These are phyloP conservation scores for Muscicapa adusta DNA, from an alignment of 2,113 vertebrate genomes.

Conservation along the genomic window DNA sequence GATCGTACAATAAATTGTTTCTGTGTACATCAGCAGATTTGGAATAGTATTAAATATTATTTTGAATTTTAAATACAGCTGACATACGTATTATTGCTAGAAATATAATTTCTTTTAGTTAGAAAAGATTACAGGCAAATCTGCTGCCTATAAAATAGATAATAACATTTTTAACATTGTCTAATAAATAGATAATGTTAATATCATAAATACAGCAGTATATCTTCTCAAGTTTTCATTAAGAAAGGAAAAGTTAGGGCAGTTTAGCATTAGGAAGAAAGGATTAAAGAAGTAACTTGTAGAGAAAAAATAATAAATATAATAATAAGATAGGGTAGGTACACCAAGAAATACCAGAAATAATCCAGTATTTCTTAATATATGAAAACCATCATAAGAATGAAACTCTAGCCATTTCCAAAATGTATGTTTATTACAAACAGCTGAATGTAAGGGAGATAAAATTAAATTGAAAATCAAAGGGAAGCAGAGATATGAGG, in stretches of 20 bases:
- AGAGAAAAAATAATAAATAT: background rate
- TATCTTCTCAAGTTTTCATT: background rate
- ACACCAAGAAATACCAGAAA: background rate
- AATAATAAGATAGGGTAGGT: background rate
- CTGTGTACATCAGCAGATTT: background rate
- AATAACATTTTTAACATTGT: too few relatives aligned
- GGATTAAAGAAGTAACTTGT: background rate
- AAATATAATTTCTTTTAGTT: background rate
- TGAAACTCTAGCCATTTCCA: background rate
- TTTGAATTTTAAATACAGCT: background rate
- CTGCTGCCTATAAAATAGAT: background rate
- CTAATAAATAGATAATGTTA: background rate
- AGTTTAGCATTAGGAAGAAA: background rate
- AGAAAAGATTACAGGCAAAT: background rate
- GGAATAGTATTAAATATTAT: background rate
- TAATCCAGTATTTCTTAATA: background rate
- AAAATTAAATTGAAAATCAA: conserved; percentile 1
- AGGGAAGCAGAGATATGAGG: background rate
- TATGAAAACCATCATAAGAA: background rate
- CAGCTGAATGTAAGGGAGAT: background rate
- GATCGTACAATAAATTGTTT: background rate
- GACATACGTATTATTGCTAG: background rate
- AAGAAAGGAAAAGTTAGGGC: background rate
- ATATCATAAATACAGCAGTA: background rate
- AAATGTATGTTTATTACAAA: background rate